Percentiles rank a stretch among this genome's conserved stretches.
Evolutionary conservation across 2,113 vertebrate species (phyloP).

Genomic region (Camelus bactrianus): DNA sequence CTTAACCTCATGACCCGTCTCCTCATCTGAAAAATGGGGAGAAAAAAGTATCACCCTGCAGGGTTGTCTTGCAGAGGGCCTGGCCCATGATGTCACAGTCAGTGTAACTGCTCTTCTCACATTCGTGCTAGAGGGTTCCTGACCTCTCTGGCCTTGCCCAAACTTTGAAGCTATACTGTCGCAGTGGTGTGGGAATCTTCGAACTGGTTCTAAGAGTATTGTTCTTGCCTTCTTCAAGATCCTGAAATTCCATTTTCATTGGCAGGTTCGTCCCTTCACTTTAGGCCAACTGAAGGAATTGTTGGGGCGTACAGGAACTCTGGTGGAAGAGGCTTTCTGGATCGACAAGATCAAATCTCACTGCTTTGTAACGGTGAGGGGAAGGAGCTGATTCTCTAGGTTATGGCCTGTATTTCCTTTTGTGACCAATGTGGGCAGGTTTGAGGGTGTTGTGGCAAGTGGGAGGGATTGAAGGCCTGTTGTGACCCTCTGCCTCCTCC

Average conservation of each 20-base stretch:
- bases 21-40: neutral
- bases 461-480: neutral
- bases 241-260: neutral
- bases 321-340: slow-evolving; percentile 95
- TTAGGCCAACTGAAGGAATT: slow-evolving; percentile 95
- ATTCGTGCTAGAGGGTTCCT: neutral
- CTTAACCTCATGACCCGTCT: neutral
- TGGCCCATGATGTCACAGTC: neutral
- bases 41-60: neutral
- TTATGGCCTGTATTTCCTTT: neutral
- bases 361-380: slow-evolving; percentile 93
- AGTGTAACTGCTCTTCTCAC: neutral
- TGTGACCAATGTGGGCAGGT: neutral
- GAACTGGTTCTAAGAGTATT: neutral
- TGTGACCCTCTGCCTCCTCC: neutral
- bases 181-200: neutral
- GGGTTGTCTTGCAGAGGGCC: neutral
- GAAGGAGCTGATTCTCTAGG: neutral
- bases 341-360: slow-evolving; percentile 97
- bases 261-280: slow-evolving; percentile 94
- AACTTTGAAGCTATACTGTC: neutral
- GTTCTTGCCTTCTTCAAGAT: neutral
- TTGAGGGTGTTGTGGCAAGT: neutral
- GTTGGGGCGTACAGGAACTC: slow-evolving; percentile 91
- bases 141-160: neutral